Evolutionary conservation across 2,888 invertebrate genomes (phyloP).

Genomic region (Tuta absoluta): DNA sequence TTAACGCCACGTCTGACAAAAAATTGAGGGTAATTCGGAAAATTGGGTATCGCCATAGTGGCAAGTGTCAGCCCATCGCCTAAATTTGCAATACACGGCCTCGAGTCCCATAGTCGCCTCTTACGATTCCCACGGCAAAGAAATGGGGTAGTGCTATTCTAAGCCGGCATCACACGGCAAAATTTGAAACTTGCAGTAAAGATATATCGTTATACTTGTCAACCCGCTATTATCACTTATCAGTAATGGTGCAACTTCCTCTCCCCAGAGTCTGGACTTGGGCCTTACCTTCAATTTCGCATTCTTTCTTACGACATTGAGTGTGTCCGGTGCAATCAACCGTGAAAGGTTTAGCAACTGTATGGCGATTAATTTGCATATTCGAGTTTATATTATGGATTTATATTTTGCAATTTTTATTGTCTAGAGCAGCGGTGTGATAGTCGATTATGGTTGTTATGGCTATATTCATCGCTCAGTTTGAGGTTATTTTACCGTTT

Average conservation of each 20-base stretch:
- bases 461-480: background rate
- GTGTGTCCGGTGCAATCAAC: conserved; percentile 43
- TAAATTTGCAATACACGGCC: too few relatives aligned
- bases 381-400: conserved; percentile 15
- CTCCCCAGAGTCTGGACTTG: conserved; percentile 35
- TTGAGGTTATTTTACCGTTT: background rate
- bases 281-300: conserved; percentile 36
- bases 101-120: too few relatives aligned
- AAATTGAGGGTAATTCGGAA: too few relatives aligned
- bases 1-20: too few relatives aligned
- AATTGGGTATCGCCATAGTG: too few relatives aligned
- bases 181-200: conserved; percentile 4
- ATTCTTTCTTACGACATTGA: conserved; percentile 35
- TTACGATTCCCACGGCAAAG: too few relatives aligned
- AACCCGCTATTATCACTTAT: background rate
- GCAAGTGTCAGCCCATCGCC: too few relatives aligned
- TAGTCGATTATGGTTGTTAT: background rate
- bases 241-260: conserved; percentile 41
- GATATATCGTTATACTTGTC: conserved; percentile 9
- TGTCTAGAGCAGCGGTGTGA: background rate
- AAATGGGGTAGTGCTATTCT: too few relatives aligned
- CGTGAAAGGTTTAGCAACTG: conserved; percentile 45
- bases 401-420: conserved; percentile 28
- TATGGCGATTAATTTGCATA: conserved; percentile 31
- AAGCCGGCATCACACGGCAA: too few relatives aligned